Evolutionary conservation across 2,888 invertebrate genomes (phyloP), one percentile per base, ranked within the genome.

Genomic region (Drosophila villosipedis): DNA sequence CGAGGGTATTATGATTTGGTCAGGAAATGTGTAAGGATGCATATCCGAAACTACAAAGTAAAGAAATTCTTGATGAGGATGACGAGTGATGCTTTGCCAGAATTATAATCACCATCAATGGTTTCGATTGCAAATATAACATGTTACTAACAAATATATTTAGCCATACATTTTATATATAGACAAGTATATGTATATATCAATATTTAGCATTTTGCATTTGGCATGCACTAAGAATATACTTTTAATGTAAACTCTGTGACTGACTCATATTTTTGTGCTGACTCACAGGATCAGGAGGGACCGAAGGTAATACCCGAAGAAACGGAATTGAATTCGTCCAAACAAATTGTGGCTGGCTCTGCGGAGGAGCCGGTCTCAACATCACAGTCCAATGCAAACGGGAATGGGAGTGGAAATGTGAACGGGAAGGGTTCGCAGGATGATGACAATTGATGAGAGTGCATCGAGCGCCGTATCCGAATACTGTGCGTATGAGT

Each of bases 261-360:
- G 2, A 41, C 35, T 49, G 47, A 58, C 28, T 57, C 6, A 30
- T n/a, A 33, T 35, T n/a, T 37, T 25, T 35, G 49, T 35, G 31
- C n/a, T 19, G 37, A 33, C 53, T 25, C 39, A 10, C 68, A 93
- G 94, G 93, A 93, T 82, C 92, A 92, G 72, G 93, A 93, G 68
- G 94, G 95, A 10, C 94, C 95, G 14, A 95, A 95, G 89, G 95
- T 95, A n/a, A 95, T 95, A 66, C 95, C 95, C 0, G 95, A 95
- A 85, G 95, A 95, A 83, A 90, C 92, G 52, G 92, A 92, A 71
- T 73, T 92, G 31, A 87, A 89, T 59, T 87, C 88, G 73, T 91
- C 92, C 14, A 91, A 91, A 66, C 71, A 78, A 39, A 89, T 84
- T 49, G 87, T 91, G 9, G 71, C 82, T 3, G 84, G 82, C 60